Conservation (phyloP, 2,113 vertebrate genomes). For the Centrocercus urophasianus region DNA sequence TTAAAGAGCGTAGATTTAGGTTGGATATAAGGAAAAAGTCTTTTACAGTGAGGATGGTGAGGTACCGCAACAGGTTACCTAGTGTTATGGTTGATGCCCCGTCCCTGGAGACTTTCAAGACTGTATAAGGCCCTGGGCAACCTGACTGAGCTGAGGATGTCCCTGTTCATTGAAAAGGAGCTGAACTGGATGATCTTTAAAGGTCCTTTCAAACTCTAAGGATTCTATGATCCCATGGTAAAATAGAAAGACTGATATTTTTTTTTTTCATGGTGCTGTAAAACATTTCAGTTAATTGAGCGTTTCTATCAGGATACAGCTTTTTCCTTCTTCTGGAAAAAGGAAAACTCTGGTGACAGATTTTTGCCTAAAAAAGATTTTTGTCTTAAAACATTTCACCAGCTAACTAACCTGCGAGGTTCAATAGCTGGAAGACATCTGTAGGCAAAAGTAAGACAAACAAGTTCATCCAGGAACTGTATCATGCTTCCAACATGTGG, state of each 20-base stretch:
- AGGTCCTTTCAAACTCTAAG: too few relatives aligned
- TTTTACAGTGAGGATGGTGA: too few relatives aligned
- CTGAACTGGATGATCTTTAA: too few relatives aligned
- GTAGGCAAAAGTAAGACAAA: constrained; percentile 76
- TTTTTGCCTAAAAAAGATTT: constrained; percentile 39
- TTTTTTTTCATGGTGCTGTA: constrained; percentile 19
- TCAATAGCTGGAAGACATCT: constrained; percentile 76
- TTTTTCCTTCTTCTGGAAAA: constrained; percentile 49
- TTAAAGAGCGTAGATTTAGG: too few relatives aligned
- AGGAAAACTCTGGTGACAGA: constrained; percentile 52
- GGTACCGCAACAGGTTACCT: too few relatives aligned
- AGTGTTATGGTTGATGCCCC: too few relatives aligned
- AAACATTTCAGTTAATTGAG: background rate
- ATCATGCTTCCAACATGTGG: constrained; percentile 82
- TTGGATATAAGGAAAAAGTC: too few relatives aligned
- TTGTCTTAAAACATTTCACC: constrained; percentile 59
- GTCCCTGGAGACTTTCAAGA: too few relatives aligned
- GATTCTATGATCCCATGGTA: too few relatives aligned
- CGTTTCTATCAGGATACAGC: background rate
- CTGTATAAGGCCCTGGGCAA: too few relatives aligned
- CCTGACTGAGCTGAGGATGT: too few relatives aligned
- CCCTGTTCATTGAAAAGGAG: too few relatives aligned
- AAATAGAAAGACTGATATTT: background rate
- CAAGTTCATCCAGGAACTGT: constrained; percentile 68
- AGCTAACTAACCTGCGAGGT: constrained; percentile 68